Evolutionary conservation across 92 coral and sea anemone genomes (phyloP).

Genomic region (Zoanthus sociatus): DNA sequence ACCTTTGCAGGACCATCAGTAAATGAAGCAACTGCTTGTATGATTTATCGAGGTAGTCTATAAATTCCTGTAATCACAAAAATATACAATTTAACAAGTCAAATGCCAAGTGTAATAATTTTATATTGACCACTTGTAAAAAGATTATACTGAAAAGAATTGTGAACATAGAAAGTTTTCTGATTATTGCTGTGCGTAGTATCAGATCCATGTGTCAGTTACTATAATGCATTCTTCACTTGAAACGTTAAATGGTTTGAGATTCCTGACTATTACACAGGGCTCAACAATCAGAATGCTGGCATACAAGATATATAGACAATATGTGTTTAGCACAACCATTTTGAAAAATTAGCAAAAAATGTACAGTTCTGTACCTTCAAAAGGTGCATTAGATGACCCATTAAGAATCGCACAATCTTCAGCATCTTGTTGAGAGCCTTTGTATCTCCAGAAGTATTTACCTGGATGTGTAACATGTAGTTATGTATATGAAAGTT

Average conservation of each 20-base stretch:
- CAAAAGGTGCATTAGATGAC: conserved; percentile 84
- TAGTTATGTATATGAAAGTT: no score
- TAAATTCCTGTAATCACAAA: conserved; percentile 64
- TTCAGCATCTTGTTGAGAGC: conserved; percentile 78
- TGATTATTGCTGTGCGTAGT: no score
- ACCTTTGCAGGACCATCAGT: conserved; percentile 75
- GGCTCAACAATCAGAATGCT: neutral
- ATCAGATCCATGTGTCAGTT: no score
- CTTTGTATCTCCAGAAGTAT: conserved; percentile 57
- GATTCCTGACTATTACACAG: no score
- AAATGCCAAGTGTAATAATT: no score
- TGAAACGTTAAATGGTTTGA: no score
- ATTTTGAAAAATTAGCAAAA: neutral
- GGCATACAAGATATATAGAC: neutral
- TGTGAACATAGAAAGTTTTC: no score
- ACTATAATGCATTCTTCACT: no score
- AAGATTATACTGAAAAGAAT: neutral
- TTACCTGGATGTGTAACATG: conserved; percentile 11
- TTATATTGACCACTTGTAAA: no score
- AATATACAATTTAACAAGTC: no score
- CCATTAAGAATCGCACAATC: conserved; percentile 86
- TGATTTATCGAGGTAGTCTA: conserved; percentile 64
- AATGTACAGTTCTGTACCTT: conserved; percentile 60
- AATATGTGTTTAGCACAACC: neutral
- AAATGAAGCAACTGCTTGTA: conserved; percentile 57